Evolutionary conservation across 1,140 invertebrate genomes (phyloP).

Genomic region (Heliconius himera): DNA sequence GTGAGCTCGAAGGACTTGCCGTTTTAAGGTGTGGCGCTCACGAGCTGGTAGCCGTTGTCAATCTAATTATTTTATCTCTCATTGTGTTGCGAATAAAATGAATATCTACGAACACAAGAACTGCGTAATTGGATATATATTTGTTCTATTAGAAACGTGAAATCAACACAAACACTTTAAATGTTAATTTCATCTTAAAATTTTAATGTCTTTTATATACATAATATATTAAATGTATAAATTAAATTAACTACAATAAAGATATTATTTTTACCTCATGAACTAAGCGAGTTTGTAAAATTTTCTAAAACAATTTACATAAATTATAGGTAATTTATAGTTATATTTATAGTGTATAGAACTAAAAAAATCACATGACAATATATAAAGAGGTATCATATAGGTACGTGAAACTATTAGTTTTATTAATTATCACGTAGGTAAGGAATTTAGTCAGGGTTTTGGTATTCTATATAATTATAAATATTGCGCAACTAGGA

Average conservation of each 20-base stretch:
- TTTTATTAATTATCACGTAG: conserved; percentile 19
- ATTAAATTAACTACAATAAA: conserved; percentile 6
- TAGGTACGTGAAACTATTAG: conserved; percentile 26
- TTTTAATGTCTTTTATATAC: not conserved
- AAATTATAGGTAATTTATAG: conserved; percentile 40
- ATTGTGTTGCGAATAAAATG: conserved; percentile 41
- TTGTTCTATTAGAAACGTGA: not conserved
- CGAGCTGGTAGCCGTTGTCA: conserved; percentile 55
- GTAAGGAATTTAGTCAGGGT: not conserved
- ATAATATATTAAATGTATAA: not conserved
- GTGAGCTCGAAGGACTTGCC: conserved; percentile 66
- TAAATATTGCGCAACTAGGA: too few relatives aligned
- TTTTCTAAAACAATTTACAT: conserved; percentile 40
- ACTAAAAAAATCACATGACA: conserved; percentile 37
- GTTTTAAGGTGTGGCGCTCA: conserved; percentile 70
- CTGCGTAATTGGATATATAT: conserved; percentile 32
- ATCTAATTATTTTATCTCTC: conserved; percentile 58
- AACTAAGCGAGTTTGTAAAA: conserved; percentile 20
- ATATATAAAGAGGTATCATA: conserved; percentile 31
- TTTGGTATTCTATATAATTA: not conserved
- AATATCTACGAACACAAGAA: conserved; percentile 28
- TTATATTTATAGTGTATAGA: conserved; percentile 34
- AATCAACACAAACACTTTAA: conserved; percentile 14
- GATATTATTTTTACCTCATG: conserved; percentile 7
- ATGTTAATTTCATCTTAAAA: conserved; percentile 6